A percentile compares a stretch with the other conserved stretches of the same genome.
Conservation (phyloP, 2,888 invertebrate genomes). For the Marronus borbonicus region DNA sequence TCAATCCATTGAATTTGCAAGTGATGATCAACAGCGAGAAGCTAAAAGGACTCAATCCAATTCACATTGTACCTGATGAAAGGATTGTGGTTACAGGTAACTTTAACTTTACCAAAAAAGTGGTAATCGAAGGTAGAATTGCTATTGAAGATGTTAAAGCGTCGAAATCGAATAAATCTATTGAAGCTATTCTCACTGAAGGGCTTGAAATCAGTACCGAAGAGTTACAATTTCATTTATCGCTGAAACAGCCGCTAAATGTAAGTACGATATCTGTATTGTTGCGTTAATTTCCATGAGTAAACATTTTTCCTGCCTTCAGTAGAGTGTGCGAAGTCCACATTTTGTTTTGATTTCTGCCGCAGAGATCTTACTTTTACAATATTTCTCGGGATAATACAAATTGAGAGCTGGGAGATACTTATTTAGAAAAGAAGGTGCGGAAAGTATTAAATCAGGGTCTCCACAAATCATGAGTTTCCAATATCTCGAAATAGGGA, state of each 20-base stretch:
- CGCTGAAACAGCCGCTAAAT: conserved; percentile 65
- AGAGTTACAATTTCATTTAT: conserved; percentile 65
- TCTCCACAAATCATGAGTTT: too few species aligned
- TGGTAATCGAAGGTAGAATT: conserved; percentile 69
- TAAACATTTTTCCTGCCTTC: too few species aligned
- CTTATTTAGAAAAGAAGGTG: too few species aligned
- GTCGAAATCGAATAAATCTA: conserved; percentile 59
- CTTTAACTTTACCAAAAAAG: conserved; percentile 70
- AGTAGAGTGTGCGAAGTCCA: too few species aligned
- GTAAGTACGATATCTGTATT: conserved; percentile 59
- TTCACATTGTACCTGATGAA: conserved; percentile 67
- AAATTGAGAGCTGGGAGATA: too few species aligned
- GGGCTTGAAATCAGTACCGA: conserved; percentile 65
- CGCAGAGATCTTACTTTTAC: too few species aligned
- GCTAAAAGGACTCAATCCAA: conserved; percentile 69
- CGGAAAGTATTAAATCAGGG: too few species aligned
- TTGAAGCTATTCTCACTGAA: conserved; percentile 63
- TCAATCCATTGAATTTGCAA: conserved; percentile 69
- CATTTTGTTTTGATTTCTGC: too few species aligned
- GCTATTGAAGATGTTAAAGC: conserved; percentile 64
- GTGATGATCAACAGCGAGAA: conserved; percentile 70
- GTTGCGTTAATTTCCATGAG: not conserved
- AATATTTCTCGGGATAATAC: too few species aligned
- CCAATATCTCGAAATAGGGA: too few species aligned
- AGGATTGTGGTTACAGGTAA: conserved; percentile 69